phyloP scores from a whole-genome alignment of 1,140 invertebrate genomes.

The Pachypsylla venusta region DNA sequence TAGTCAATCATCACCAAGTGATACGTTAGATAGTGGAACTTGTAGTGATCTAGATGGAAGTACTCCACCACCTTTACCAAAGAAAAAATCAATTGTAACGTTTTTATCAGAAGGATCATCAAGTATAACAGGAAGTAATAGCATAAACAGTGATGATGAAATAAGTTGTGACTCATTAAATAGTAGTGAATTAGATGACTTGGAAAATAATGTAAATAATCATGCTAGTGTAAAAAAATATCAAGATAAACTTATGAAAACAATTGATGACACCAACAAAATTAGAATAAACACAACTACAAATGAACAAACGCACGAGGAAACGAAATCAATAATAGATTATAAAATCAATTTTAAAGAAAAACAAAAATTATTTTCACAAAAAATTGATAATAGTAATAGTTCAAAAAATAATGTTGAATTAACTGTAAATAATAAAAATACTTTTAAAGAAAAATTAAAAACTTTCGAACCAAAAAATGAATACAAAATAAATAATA shows the following conservation, averaged over 20 bases:
- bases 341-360: conserved; percentile 3
- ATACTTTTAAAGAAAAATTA: conserved; percentile 8
- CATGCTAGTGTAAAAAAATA: too few species aligned
- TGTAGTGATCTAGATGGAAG: conserved; percentile 58
- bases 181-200: conserved; percentile 40
- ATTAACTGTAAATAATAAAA: neutral
- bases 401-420: neutral
- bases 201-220: too few species aligned
- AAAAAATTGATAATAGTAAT: neutral
- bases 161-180: conserved; percentile 56
- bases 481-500: neutral
- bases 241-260: conserved; percentile 18
- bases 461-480: neutral
- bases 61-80: conserved; percentile 40
- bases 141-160: conserved; percentile 26
- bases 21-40: conserved; percentile 63
- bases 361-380: neutral
- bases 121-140: neutral
- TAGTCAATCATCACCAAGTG: conserved; percentile 58
- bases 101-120: neutral
- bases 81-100: conserved; percentile 7
- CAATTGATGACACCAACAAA: neutral
- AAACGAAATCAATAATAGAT: neutral
- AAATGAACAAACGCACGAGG: neutral
- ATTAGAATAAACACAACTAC: conserved; percentile 11